Conservation (phyloP, 2,797 vertebrate species). For the Thalassophryne amazonica region DNA sequence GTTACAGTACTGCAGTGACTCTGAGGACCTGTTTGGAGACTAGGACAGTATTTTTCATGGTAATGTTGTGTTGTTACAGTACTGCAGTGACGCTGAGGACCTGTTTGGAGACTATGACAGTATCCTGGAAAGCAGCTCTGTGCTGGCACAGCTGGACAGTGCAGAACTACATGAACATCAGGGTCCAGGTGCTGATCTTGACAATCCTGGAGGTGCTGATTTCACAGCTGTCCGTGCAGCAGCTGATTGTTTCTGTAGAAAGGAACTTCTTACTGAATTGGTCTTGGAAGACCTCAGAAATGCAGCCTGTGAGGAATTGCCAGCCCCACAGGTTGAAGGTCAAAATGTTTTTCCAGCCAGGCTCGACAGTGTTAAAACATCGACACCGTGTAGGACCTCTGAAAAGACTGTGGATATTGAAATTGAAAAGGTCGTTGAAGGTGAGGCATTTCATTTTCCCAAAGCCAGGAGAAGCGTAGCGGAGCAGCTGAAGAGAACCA, state of each 20-base stretch:
- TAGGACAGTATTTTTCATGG: no score
- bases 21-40: no score
- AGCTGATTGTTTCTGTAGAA: background rate
- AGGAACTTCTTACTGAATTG: constrained; percentile 32
- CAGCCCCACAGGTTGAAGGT: constrained; percentile 80
- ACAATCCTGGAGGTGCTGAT: background rate
- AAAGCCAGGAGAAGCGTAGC: constrained; percentile 79
- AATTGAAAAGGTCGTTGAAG: background rate
- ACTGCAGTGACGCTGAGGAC: constrained; percentile 83
- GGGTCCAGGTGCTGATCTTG: constrained; percentile 17
- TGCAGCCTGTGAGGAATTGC: constrained; percentile 72
- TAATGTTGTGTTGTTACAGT: constrained; percentile 69
- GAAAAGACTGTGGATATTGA: background rate
- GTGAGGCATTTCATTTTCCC: background rate
- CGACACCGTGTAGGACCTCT: constrained; percentile 20
- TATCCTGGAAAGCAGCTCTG: constrained; percentile 79
- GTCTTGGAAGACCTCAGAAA: constrained; percentile 38
- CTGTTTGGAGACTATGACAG: constrained; percentile 89
- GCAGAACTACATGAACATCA: constrained; percentile 62
- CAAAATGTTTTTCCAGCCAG: no score
- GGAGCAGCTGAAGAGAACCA: constrained; percentile 85
- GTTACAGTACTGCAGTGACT: no score
- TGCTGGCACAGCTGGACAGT: constrained; percentile 80
- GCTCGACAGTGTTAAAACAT: constrained; percentile 21
- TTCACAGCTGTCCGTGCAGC: background rate